Evolutionary conservation across 1,140 invertebrate genomes (phyloP).

Genomic region (Vanessa atalanta): DNA sequence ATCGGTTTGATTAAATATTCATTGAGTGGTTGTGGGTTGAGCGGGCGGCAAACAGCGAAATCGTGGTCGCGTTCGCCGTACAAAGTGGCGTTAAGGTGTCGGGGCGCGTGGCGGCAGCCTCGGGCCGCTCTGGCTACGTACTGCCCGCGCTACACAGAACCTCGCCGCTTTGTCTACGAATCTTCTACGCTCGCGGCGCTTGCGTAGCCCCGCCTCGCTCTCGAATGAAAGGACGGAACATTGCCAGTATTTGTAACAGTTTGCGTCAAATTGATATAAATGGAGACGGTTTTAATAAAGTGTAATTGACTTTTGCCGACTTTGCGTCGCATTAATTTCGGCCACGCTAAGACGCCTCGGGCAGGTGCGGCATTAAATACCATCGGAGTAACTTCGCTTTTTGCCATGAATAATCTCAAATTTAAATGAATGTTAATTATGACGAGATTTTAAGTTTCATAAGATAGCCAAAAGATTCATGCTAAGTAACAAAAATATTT

Average conservation of each 20-base stretch:
- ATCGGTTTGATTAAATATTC: conserved; percentile 75
- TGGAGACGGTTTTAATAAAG: conserved; percentile 81
- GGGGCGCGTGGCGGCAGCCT: conserved; percentile 53
- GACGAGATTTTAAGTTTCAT: conserved; percentile 70
- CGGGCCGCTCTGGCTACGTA: conserved; percentile 65
- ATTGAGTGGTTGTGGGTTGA: conserved; percentile 61
- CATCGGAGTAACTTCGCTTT: conserved; percentile 69
- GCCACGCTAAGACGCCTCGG: conserved; percentile 77
- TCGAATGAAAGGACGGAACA: conserved; percentile 78
- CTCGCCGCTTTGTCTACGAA: conserved; percentile 71
- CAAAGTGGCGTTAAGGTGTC: conserved; percentile 27
- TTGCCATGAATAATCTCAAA: conserved; percentile 75
- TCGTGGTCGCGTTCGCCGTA: conserved; percentile 46
- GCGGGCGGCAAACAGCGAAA: conserved; percentile 46
- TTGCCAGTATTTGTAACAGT: conserved; percentile 81
- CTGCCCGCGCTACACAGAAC: conserved; percentile 61
- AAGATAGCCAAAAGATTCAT: conserved; percentile 58
- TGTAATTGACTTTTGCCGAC: conserved; percentile 81
- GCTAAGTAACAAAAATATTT: conserved; percentile 51
- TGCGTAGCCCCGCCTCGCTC: conserved; percentile 76
- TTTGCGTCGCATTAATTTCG: conserved; percentile 80
- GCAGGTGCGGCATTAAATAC: conserved; percentile 78
- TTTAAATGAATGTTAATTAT: conserved; percentile 79
- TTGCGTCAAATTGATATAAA: conserved; percentile 81
- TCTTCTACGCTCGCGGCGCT: conserved; percentile 64